Evolutionary conservation across 2,888 invertebrate genomes (phyloP).

Genomic region (Cerceris ruficornis): DNA sequence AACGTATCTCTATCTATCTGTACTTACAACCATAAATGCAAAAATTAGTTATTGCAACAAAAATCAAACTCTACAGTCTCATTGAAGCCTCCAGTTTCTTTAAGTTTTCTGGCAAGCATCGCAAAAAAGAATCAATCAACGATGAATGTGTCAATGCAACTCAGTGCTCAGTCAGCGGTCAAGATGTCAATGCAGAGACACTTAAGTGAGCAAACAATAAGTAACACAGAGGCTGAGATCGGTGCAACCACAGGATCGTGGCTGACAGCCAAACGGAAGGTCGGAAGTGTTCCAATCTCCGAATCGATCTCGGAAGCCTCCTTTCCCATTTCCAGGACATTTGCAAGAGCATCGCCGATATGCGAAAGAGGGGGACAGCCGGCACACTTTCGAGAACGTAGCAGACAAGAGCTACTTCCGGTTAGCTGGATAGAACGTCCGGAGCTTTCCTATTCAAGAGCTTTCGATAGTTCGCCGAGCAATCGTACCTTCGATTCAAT

Average conservation of each 20-base stretch:
- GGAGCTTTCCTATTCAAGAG: constrained; percentile 42
- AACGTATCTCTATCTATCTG: too few species aligned
- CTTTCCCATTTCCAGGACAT: constrained; percentile 68
- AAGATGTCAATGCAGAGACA: background rate
- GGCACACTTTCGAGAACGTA: constrained; percentile 48
- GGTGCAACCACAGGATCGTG: constrained; percentile 60
- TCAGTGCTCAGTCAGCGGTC: background rate
- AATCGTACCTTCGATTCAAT: constrained; percentile 53
- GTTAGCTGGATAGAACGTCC: constrained; percentile 57
- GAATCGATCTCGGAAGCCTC: constrained; percentile 65
- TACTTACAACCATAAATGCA: too few species aligned
- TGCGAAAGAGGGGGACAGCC: constrained; percentile 34
- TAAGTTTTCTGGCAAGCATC: too few species aligned
- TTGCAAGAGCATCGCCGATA: constrained; percentile 58
- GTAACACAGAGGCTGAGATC: constrained; percentile 53
- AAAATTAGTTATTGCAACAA: too few species aligned
- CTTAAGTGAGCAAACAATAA: constrained; percentile 7
- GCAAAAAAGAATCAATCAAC: too few species aligned
- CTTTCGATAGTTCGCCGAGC: constrained; percentile 44
- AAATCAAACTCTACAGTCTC: too few species aligned
- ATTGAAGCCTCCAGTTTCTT: too few species aligned
- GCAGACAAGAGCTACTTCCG: constrained; percentile 56
- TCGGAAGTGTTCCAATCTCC: constrained; percentile 67
- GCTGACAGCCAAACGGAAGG: constrained; percentile 67
- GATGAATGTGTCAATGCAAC: too few species aligned